Base-by-base conservation (phyloP, 2,888 invertebrate genomes). In the Cheilosia pagana region DNA sequence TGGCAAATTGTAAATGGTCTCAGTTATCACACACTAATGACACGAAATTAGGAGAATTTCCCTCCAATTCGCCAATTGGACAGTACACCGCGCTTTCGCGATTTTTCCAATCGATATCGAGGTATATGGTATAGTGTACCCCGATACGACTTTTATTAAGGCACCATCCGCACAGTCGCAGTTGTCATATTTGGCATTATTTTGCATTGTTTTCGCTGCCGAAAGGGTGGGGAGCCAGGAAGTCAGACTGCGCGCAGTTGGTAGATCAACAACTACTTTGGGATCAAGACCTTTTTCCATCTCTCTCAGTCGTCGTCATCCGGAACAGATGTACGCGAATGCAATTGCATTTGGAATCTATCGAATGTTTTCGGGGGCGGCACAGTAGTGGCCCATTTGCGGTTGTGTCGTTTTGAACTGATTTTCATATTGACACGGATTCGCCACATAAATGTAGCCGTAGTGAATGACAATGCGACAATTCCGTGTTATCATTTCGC, bases 1-100 rank as follows among this genome's bases (percentile, higher is more conserved):
- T 91, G 91, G 91, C 91, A 91, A 91, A 91, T 91, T 91, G 91
- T 90, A 91, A 91, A 91, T 91, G 90, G 91, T 90, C 90, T 91
- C 89, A 91, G 90, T 90, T 90, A 90, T 90, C 90, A 90, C 90
- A 90, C 90, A 90, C 90, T 90, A 90, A 90, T 90, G 90, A 90
- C 90, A 90, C 89, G 89, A 90, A 90, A 90, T 90, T 90, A 90
- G 90, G 89, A 89, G 82, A 86, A 82, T 88, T 81, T 81, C 78
- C 65, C 72, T 67, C 82, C 81, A 85, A 81, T 85, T 85, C 82
- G 53, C 71, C 77, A 82, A 82, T 82, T 82, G 81, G 81, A 71
- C 71, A 67, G 43, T 53, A 39, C 50, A 79, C 79, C 68, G 60
- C 23, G 50, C 31, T 39, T 41, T n/a, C 63, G 41, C 23, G 19